Conservation (phyloP, 2,888 invertebrate genomes). For the Cataglyphis rosenhaueri region DNA sequence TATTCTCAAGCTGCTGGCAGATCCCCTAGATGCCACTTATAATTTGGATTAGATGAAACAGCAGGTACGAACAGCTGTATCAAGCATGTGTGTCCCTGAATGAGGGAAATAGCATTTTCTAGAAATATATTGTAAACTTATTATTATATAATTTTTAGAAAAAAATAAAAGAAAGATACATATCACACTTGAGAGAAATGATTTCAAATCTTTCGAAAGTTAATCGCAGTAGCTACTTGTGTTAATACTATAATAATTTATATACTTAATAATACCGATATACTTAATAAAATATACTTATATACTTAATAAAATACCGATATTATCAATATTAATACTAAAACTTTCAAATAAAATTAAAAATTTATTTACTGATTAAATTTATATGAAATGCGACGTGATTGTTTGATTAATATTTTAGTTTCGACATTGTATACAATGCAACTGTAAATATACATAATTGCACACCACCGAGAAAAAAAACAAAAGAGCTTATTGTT, state of each 20-base stretch:
- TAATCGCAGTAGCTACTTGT: not conserved
- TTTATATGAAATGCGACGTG: not conserved
- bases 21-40: constrained; percentile 38
- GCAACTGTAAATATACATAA: not conserved
- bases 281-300: too few relatives aligned
- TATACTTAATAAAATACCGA: too few relatives aligned
- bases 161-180: not conserved
- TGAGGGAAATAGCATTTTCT: not conserved
- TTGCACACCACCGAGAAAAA: not conserved
- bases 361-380: not conserved
- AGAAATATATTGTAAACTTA: not conserved
- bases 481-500: not conserved
- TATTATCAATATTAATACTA: not conserved
- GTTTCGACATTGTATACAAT: not conserved
- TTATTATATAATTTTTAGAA: not conserved
- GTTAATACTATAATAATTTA: not conserved
- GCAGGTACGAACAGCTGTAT: constrained; percentile 38
- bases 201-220: not conserved
- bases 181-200: not conserved
- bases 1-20: constrained; percentile 27
- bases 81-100: not conserved
- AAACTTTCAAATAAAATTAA: not conserved
- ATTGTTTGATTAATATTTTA: not conserved
- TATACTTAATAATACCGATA: not conserved
- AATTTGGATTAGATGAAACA: constrained; percentile 48